phyloP scores from a whole-genome alignment of 2,797 vertebrate genomes.

The Okamejei kenojei region DNA sequence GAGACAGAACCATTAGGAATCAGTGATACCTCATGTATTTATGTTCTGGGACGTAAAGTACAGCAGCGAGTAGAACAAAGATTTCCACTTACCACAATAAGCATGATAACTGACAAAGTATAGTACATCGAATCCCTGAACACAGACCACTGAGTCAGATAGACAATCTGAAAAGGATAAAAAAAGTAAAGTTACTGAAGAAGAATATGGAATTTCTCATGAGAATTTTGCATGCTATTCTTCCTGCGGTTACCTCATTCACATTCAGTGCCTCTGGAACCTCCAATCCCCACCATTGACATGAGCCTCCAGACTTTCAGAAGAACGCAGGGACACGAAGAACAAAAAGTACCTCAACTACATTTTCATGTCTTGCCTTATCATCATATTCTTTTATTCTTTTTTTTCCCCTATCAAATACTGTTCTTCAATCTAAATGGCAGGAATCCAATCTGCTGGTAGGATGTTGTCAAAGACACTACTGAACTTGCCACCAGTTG shows the following conservation, averaged over 20 bases:
- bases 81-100: conserved; percentile 79
- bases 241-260: background rate
- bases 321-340: background rate
- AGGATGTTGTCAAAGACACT: background rate
- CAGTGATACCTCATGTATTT: background rate
- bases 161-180: conserved; percentile 72
- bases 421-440: background rate
- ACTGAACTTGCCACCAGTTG: background rate
- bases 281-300: background rate
- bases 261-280: background rate
- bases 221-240: background rate
- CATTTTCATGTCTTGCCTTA: background rate
- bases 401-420: background rate
- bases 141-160: conserved; percentile 86
- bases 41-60: background rate
- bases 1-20: background rate
- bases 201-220: background rate
- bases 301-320: background rate
- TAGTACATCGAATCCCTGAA: conserved; percentile 92
- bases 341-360: background rate
- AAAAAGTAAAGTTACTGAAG: background rate
- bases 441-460: background rate
- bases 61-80: too few relatives aligned
- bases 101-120: conserved; percentile 77
- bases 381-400: background rate